Evolutionary conservation across 2,113 vertebrate genomes (phyloP).

Genomic region (Nesospiza acunhae): DNA sequence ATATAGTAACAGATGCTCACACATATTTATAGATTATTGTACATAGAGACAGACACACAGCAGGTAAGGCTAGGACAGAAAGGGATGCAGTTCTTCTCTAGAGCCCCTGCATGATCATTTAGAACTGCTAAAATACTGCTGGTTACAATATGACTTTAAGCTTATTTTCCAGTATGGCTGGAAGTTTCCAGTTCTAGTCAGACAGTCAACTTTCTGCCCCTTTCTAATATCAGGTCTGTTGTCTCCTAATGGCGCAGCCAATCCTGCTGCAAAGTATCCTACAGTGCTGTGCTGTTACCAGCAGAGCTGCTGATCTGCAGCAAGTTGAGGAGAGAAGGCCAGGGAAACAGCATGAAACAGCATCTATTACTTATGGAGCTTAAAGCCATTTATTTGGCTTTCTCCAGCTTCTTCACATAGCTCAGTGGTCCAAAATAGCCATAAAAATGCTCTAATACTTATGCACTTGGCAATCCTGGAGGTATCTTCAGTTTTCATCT

Average conservation of each 20-base stretch:
- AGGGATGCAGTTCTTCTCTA: background rate
- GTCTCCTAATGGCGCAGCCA: background rate
- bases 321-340: rapidly evolving
- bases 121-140: background rate
- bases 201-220: background rate
- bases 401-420: background rate
- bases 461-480: background rate
- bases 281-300: rapidly evolving
- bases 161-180: background rate
- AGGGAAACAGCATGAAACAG: background rate
- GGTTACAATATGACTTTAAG: background rate
- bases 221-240: background rate
- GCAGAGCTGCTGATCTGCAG: background rate
- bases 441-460: background rate
- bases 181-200: background rate
- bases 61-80: slow-evolving; percentile 61
- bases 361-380: background rate
- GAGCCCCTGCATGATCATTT: background rate
- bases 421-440: background rate
- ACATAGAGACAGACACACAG: slow-evolving; percentile 56
- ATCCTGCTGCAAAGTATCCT: rapidly evolving
- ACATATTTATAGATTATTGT: slow-evolving; percentile 72
- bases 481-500: background rate
- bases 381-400: background rate
- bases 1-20: slow-evolving; percentile 67